phyloP scores from a whole-genome alignment of 2,113 vertebrate genomes.

The Mormyrus lacerda region DNA sequence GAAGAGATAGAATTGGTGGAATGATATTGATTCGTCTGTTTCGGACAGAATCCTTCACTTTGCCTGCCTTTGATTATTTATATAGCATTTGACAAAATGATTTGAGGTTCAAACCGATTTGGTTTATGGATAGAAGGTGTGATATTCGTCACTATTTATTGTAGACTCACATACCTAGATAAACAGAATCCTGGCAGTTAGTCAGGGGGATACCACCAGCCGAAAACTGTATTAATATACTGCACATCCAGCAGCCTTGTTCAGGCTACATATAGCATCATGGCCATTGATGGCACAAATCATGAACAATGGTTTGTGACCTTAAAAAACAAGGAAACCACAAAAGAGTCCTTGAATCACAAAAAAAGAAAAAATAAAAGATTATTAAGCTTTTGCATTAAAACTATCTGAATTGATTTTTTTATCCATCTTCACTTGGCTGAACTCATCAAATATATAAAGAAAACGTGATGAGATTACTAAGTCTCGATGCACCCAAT shows the following conservation, averaged over 20 bases:
- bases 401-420: conserved; percentile 5
- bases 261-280: background rate
- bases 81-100: conserved; percentile 12
- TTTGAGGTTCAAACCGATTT: conserved; percentile 4
- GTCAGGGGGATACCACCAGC: background rate
- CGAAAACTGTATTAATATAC: background rate
- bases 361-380: background rate
- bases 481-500: background rate
- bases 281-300: background rate
- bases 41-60: background rate
- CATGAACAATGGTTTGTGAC: background rate
- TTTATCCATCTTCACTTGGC: background rate
- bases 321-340: background rate
- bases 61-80: background rate
- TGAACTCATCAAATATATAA: background rate
- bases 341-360: background rate
- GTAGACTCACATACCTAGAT: background rate
- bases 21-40: background rate
- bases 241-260: background rate
- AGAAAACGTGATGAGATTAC: background rate
- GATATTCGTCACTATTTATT: background rate
- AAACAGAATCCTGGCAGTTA: background rate
- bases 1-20: background rate
- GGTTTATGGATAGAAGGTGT: background rate
- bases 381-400: background rate